Evolutionary conservation across 2,888 invertebrate genomes (phyloP).

Genomic region (Lymantria dispar): DNA sequence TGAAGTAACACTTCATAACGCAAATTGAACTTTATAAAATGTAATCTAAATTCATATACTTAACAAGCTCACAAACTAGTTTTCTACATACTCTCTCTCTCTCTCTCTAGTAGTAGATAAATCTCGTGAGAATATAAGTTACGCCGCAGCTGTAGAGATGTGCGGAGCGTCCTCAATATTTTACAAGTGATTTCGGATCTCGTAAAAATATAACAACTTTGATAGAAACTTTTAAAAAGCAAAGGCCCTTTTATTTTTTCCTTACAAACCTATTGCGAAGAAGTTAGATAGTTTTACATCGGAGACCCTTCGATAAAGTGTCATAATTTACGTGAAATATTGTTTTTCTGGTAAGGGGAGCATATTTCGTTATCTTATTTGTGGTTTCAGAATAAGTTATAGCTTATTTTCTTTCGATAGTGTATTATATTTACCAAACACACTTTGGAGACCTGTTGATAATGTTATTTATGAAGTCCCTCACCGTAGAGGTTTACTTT

Average conservation of each 20-base stretch:
- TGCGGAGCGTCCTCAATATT: conserved; percentile 52
- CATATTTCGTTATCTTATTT: conserved; percentile 62
- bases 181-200: conserved; percentile 64
- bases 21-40: background rate
- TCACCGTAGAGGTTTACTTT: conserved; percentile 15
- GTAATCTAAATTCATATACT: conserved; percentile 4
- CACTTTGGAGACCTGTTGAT: conserved; percentile 53
- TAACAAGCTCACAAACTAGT: conserved; percentile 15
- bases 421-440: conserved; percentile 31
- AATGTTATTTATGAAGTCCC: conserved; percentile 36
- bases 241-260: conserved; percentile 59
- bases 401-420: conserved; percentile 39
- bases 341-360: conserved; percentile 54
- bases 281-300: conserved; percentile 73
- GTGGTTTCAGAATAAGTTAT: conserved; percentile 52
- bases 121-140: conserved; percentile 55
- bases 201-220: conserved; percentile 62
- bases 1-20: too few relatives aligned
- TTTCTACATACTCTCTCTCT: conserved; percentile 17
- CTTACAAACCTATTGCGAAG: conserved; percentile 58
- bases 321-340: conserved; percentile 73
- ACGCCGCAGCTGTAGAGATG: conserved; percentile 45
- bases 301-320: conserved; percentile 72
- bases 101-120: conserved; percentile 38
- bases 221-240: conserved; percentile 65